Conservation (phyloP, 2,888 invertebrate species). For the Exocentrus adspersus region DNA sequence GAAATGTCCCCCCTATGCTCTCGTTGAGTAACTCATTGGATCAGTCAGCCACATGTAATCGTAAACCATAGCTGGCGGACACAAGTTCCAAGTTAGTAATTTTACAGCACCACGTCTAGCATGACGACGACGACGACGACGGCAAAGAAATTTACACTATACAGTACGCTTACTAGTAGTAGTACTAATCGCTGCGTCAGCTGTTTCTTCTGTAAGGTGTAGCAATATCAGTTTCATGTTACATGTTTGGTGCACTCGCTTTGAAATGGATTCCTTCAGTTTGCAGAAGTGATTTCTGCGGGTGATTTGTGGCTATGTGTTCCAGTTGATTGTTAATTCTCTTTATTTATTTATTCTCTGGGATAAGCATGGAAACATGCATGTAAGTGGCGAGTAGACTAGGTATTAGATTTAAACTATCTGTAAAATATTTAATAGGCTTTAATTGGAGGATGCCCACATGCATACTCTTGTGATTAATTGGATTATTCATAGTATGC, state of each 20-base stretch:
- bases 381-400: constrained; percentile 49
- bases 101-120: constrained; percentile 15
- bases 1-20: constrained; percentile 19
- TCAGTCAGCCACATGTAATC: neutral
- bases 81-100: constrained; percentile 8
- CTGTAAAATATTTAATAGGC: constrained; percentile 20
- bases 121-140: constrained; percentile 5
- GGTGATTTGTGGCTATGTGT: neutral
- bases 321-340: neutral
- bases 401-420: constrained; percentile 11
- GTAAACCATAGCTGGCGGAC: neutral
- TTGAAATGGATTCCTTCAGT: neutral
- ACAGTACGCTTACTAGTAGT: neutral
- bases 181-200: constrained; percentile 15
- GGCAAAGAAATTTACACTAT: neutral
- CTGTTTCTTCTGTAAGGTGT: constrained; percentile 10
- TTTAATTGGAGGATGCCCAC: constrained; percentile 11
- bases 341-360: neutral
- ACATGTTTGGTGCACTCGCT: neutral
- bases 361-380: constrained; percentile 56
- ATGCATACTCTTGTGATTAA: neutral
- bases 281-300: constrained; percentile 8
- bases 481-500: too few relatives aligned
- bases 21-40: constrained; percentile 19
- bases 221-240: neutral